These are phyloP conservation scores for Ips nitidus DNA, from an alignment of 1,140 invertebrate species.

Conservation along the genomic window DNA sequence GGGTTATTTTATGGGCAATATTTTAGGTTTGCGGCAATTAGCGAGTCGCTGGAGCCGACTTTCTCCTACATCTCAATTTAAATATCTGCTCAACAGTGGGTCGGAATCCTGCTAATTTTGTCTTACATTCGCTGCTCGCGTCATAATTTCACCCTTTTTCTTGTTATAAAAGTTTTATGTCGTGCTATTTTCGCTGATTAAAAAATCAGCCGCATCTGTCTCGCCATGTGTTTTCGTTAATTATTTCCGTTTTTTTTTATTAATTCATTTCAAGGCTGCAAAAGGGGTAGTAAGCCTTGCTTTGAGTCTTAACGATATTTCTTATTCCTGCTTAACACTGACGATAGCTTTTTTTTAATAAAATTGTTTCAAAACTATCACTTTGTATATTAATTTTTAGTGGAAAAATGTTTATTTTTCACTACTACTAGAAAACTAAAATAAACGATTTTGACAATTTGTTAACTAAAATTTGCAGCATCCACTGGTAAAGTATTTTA, in stretches of 20 bases:
- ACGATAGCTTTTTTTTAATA: too few species aligned
- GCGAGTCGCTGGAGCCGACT: conserved; percentile 50
- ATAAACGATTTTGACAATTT: too few species aligned
- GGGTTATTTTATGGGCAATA: conserved; percentile 49
- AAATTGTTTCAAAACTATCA: background rate
- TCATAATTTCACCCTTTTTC: conserved; percentile 26
- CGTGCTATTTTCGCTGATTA: conserved; percentile 44
- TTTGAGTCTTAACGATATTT: too few species aligned
- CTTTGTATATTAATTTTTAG: background rate
- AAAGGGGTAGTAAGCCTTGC: conserved; percentile 14
- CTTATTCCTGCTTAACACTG: too few species aligned
- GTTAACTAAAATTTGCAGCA: too few species aligned
- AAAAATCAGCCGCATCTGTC: conserved; percentile 47
- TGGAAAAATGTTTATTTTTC: background rate
- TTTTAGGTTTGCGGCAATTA: conserved; percentile 49
- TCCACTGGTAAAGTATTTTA: background rate
- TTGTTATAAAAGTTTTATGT: conserved; percentile 26
- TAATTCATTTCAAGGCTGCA: conserved; percentile 28
- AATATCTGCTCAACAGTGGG: conserved; percentile 41
- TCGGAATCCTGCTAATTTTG: background rate
- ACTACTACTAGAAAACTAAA: too few species aligned
- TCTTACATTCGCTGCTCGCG: background rate
- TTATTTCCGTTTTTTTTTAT: conserved; percentile 41
- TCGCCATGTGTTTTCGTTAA: conserved; percentile 41
- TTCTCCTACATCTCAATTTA: conserved; percentile 51